Base-by-base conservation (phyloP, 2,888 invertebrate genomes). In the Drosophila borealis region DNA sequence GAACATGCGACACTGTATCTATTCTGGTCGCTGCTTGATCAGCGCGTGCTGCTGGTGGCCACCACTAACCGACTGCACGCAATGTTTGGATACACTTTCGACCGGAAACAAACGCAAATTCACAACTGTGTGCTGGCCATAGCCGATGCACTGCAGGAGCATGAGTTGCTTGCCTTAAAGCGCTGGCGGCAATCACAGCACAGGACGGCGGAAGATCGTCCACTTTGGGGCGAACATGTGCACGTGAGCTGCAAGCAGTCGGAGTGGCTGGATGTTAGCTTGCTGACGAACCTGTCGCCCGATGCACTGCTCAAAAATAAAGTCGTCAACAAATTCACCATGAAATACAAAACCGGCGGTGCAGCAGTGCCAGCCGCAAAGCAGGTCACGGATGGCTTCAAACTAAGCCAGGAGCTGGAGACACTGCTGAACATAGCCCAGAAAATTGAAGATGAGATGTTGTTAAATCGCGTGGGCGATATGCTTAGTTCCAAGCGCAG, bases 1-100 rank as follows among this genome's bases (percentile, higher is more conserved):
- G 94, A 96, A 80, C 95, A 95, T 90, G 94, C 95, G 1, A 91
- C 94, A 0, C 92, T 96, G 0, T 93, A 94, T 80, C 91, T 94
- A 0, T 92, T 96, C 2, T 93, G 94, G 78, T 91, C 95, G 88
- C 94, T 96, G 81, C 91, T 95, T 1, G 93, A 94, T 54, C 89
- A 90, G 61, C 93, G 93, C 54, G 92, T 94, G 55, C 93, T 95
- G 9, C 93, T 94, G 89, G 92, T 94, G 41, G 94, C 94, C 74
- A 94, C 95, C 86, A 90, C 93, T 2, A 92, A 93, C 3, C 92
- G 94, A 56, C 89, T 96, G 13, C 93, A 94, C 63, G 93, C 94
- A 60, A 93, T 93, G 77, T 95, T 95, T 90, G 95, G 95, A 0
- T 92, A 93, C 44, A 93, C 94, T 29, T 93, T 93, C 1, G 92